Percentiles rank a stretch among this genome's conserved stretches.
These are phyloP conservation scores for Cyrtonyx montezumae DNA, from an alignment of 2,113 vertebrate genomes.

Conservation along the genomic window DNA sequence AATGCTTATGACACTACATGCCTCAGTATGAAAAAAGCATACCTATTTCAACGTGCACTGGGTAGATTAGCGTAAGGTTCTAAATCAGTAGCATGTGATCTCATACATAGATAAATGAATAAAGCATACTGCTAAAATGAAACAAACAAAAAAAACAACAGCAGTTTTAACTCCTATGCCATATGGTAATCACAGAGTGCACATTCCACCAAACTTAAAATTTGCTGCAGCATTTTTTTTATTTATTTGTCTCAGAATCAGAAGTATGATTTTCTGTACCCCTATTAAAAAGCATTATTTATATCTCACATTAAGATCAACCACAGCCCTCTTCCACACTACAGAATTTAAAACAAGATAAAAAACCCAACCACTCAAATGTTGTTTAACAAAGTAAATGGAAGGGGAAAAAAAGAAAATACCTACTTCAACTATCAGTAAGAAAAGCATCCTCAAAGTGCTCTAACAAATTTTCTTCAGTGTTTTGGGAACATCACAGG, in stretches of 20 bases:
- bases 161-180: not conserved
- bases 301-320: not conserved
- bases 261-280: not conserved
- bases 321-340: not conserved
- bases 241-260: not conserved
- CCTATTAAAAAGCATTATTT: not conserved
- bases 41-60: not conserved
- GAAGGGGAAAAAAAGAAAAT: not conserved
- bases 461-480: not conserved
- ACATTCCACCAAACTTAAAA: not conserved
- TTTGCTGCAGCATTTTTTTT: not conserved
- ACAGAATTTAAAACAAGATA: not conserved
- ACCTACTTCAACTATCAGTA: not conserved
- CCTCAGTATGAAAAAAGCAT: not conserved
- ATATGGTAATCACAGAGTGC: not conserved
- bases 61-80: not conserved
- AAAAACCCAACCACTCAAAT: not conserved
- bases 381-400: not conserved
- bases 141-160: not conserved
- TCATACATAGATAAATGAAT: not conserved
- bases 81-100: not conserved
- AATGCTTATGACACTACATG: not conserved
- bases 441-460: not conserved
- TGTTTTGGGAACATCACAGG: not conserved
- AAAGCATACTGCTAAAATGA: not conserved